Base-by-base conservation (phyloP, 2,113 vertebrate species). In the Morone chrysops region DNA sequence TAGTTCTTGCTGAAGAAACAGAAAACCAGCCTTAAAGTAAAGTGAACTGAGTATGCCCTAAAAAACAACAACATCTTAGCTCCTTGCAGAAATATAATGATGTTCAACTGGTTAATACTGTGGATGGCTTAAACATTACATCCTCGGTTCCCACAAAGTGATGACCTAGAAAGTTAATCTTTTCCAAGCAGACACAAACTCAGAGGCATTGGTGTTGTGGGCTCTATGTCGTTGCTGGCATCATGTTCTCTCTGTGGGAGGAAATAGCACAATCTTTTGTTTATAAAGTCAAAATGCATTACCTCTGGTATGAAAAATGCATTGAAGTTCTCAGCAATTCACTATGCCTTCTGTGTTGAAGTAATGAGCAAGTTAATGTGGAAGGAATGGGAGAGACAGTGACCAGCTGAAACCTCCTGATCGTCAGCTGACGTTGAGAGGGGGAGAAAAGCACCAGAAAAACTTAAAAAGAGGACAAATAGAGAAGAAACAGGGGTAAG, bases 121-220 rank as follows among this genome's bases (percentile, higher is more conserved):
- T 18, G 79, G 76, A 50, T 78, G 73, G 84, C 76, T 93, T 84
- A 83, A 91, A 82, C 78, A 85, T 84, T 83, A 77, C 83, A 84
- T 87, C 85, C 78, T 43, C 22, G 5, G 81, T 91, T 89, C 85
- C 89, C 90, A 89, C 92, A 83, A 85, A 86, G 80, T 66, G 77
- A 87, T 93, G 93, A 93, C 94, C 90, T 90, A 92, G 93, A 94
- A 94, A 94, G 93, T 94, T 95, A 93, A 95, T 95, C 69, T 95
- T 94, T 94, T 83, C 77, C 85, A 82, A 81, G 79, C 50, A 76
- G 53, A 76, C 67, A 80, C 83, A 79, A 85, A 77, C 79, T 76
- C 67, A 50, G 38, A 75, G 50, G 56, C 65, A 74, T 17, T 36
- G 71, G 72, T 40, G n/a, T 73, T 85, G 43, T 57, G 22, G 62